phyloP scores from a whole-genome alignment of 2,113 vertebrate genomes.

The Heterotis niloticus region DNA sequence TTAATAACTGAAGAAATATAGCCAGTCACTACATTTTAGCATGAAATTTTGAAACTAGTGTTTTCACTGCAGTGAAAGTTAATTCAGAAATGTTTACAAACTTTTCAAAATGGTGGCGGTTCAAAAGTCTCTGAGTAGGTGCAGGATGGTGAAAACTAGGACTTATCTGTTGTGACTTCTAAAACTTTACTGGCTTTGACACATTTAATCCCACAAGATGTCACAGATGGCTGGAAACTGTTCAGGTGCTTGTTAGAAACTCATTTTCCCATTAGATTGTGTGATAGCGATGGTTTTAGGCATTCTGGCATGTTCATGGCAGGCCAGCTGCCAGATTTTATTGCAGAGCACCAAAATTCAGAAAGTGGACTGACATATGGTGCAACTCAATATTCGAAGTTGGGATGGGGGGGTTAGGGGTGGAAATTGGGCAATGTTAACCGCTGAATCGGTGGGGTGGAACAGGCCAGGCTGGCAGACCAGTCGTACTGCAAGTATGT shows the following conservation, averaged over 20 bases:
- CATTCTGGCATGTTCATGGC: background rate
- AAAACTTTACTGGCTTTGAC: background rate
- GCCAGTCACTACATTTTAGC: no score
- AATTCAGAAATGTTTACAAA: no score
- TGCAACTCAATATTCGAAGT: constrained; percentile 1
- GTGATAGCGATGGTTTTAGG: constrained; percentile 10
- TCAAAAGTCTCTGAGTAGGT: no score
- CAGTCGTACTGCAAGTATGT: background rate
- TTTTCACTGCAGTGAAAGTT: background rate
- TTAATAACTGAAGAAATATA: no score
- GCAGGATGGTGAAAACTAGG: background rate
- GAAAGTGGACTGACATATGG: background rate
- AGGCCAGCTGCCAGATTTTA: background rate
- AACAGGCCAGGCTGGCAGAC: background rate
- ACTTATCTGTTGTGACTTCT: background rate
- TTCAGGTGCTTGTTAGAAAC: constrained; percentile 6
- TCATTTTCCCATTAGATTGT: background rate
- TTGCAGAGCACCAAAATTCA: background rate
- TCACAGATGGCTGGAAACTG: constrained; percentile 12
- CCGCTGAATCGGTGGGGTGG: background rate
- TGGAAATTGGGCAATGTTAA: background rate
- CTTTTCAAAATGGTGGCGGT: background rate
- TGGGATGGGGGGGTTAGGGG: background rate
- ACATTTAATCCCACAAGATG: background rate
- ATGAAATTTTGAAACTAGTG: background rate